Evolutionary conservation across 2,888 invertebrate genomes (phyloP), one percentile per base, ranked within the genome.

Genomic region (Baronia brevicornis): DNA sequence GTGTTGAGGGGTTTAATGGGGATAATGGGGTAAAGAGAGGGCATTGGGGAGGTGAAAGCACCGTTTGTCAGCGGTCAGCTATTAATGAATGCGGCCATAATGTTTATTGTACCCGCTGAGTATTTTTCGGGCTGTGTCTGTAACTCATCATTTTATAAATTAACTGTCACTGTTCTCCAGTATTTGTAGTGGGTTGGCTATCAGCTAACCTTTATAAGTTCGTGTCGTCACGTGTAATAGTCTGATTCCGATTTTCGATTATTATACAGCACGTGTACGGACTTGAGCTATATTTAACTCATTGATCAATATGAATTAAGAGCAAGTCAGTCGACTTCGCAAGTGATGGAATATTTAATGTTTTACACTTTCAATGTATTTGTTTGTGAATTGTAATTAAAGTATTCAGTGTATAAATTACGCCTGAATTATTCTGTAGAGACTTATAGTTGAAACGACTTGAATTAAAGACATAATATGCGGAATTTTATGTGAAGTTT

Each of bases 21-120:
- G 57, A 59, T 60, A 61, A 63, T 63, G 59, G 70, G 67, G 67
- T 65, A 63, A 60, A 57, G 50, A 51, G 58, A 52, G 51, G 48
- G 43, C 43, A 42, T 61, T 60, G 64, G 65, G 67, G 65, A 63
- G 68, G 61, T 53, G 59, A 56, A 65, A 60, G 62, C 53, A 68
- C 69, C 73, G 75, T 79, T 79, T 75, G 79, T 70, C 77, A 71
- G 78, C 72, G 74, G 78, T 68, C 71, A 71, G 64, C 79, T 74
- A 75, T 74, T 78, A 82, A 79, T 77, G 77, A 78, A 77, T 75
- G 72, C 68, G 67, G 63, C 66, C 72, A 70, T 80, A 73, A 77
- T 72, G 68, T 73, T 79, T 74, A 80, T 79, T 75, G 70, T 68
- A 53, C 73, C 74, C 62, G 71, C 75, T 71, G 74, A 79, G 70